Evolutionary conservation across 2,888 invertebrate species (phyloP), one percentile per base, ranked within the genome.

Genomic region (Dicyrtomina minuta): DNA sequence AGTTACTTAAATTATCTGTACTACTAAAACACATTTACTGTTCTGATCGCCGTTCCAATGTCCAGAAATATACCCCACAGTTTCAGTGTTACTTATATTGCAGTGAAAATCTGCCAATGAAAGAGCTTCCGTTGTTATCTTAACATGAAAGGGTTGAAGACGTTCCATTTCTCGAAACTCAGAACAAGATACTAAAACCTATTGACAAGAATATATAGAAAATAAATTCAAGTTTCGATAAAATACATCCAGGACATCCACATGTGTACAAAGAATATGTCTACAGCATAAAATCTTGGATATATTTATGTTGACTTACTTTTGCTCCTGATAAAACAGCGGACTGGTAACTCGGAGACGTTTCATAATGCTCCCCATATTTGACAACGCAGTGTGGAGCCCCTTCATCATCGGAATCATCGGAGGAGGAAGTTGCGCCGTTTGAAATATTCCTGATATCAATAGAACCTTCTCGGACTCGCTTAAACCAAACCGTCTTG

Each of bases 11-110:
- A n/a, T n/a, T n/a, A n/a, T n/a, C n/a, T n/a, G n/a, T n/a, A n/a
- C n/a, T n/a, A n/a, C n/a, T n/a, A n/a, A n/a, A n/a, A n/a, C n/a
- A n/a, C n/a, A n/a, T 24, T 87, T 87, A 96, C 96, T 93, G 80
- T 96, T 96, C 72, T 89, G 88, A 81, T 92, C 93, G 66, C 93
- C 88, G 83, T 96, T 96, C 96, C 96, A 97, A 70, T 90, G 90
- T 3, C 97, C 96, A 62, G 92, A 96, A 62, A 97, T 84, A 82
- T 96, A 97, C n/a, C 97, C 97, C 80, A 93, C 92, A 15, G 96
- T 92, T 84, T 96, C 96, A 78, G 91, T 91, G 80, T 90, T 91
- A n/a, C 92, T 93, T 78, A 96, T 85, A 82, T 96, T 96, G 80
- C 93, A 92, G 81, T 96, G 96, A 79, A 96, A 90, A 82, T 96